These are phyloP conservation scores for Yponomeuta evonymella DNA, from an alignment of 2,888 invertebrate species.

Conservation along the genomic window DNA sequence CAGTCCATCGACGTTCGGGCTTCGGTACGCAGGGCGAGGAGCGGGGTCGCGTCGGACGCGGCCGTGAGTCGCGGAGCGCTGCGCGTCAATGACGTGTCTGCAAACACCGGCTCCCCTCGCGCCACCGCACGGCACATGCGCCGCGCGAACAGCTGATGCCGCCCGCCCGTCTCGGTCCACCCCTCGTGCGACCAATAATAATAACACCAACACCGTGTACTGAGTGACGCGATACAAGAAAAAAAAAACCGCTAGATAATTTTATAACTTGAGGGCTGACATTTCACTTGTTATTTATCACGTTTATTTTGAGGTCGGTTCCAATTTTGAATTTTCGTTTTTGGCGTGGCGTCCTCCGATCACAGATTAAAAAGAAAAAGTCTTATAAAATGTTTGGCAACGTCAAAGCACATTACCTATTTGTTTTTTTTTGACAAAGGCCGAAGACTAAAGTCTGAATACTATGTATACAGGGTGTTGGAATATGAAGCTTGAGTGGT, in stretches of 20 bases:
- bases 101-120: constrained; percentile 24
- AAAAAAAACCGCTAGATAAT: constrained; percentile 22
- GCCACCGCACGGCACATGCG: constrained; percentile 57
- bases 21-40: not conserved
- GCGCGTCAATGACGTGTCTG: constrained; percentile 32
- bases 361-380: no score
- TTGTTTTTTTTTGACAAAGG: no score
- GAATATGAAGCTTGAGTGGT: no score
- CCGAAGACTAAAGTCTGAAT: no score
- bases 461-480: no score
- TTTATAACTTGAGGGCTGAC: constrained; percentile 25
- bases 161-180: constrained; percentile 27
- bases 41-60: constrained; percentile 1
- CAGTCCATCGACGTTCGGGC: not conserved
- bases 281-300: constrained; percentile 22
- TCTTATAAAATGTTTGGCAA: no score
- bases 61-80: constrained; percentile 12
- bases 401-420: no score
- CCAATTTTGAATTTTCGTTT: constrained; percentile 17
- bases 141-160: constrained; percentile 60
- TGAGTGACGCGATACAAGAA: constrained; percentile 3
- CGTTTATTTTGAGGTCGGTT: constrained; percentile 18
- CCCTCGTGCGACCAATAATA: constrained; percentile 19
- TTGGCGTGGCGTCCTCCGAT: not conserved
- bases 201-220: constrained; percentile 14